Evolutionary conservation across 2,113 vertebrate species (phyloP).

Genomic region (Onychorhynchus coronatus): DNA sequence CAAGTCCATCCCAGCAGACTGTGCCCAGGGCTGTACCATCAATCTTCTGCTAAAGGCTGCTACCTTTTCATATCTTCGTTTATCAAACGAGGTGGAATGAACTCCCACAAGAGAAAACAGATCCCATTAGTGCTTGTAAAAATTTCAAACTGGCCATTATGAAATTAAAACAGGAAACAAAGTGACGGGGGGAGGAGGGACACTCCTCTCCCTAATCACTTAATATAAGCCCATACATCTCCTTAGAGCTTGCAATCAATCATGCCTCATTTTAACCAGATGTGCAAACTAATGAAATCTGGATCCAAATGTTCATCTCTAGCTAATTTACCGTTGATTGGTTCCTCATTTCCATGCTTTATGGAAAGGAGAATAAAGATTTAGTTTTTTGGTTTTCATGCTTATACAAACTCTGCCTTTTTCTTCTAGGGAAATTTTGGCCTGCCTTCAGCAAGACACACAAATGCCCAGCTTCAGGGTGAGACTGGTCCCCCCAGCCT

Average conservation of each 20-base stretch:
- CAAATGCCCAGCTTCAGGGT: not conserved
- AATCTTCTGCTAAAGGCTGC: not conserved
- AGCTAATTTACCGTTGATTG: not conserved
- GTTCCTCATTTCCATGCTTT: not conserved
- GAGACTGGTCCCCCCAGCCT: not conserved
- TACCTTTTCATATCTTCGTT: not conserved
- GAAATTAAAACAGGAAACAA: not conserved
- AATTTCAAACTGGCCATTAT: constrained; percentile 6
- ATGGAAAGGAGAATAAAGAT: not conserved
- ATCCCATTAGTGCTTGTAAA: not conserved
- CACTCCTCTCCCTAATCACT: not conserved
- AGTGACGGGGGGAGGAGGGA: not conserved
- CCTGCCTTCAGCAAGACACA: not conserved
- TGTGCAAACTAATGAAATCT: not conserved
- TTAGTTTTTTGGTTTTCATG: not conserved
- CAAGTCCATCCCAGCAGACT: not conserved
- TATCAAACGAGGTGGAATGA: not conserved
- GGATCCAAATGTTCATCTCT: not conserved
- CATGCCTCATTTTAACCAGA: not conserved
- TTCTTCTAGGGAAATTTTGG: not conserved
- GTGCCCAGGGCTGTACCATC: not conserved
- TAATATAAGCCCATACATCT: not conserved
- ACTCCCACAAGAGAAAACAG: not conserved
- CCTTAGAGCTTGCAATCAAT: not conserved
- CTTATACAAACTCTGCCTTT: not conserved